Evolutionary conservation across 1,140 invertebrate genomes (phyloP).

Genomic region (Anthonomus grandis): DNA sequence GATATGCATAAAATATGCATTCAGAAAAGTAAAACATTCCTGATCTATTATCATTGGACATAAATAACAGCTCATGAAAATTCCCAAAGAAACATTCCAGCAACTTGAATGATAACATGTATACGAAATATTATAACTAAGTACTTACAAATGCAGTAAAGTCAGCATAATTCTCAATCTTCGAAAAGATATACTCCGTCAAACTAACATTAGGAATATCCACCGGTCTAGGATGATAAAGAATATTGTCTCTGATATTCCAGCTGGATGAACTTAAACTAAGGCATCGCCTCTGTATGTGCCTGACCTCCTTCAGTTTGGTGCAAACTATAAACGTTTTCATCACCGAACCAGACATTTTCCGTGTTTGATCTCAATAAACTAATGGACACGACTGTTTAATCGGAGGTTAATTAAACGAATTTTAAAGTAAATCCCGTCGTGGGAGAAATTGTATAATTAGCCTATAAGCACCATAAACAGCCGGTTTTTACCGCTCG

Average conservation of each 20-base stretch:
- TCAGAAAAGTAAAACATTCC: background rate
- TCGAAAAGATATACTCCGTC: conserved; percentile 5
- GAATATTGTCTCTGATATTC: conserved; percentile 8
- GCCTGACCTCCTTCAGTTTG: background rate
- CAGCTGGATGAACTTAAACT: conserved; percentile 8
- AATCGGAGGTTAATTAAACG: too few relatives aligned
- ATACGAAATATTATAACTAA: background rate
- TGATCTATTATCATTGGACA: background rate
- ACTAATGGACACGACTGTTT: too few relatives aligned
- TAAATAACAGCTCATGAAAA: background rate
- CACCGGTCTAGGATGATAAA: background rate
- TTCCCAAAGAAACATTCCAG: background rate
- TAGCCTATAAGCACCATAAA: too few relatives aligned
- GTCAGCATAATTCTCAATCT: conserved; percentile 2
- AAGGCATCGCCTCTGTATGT: conserved; percentile 4
- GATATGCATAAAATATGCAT: background rate
- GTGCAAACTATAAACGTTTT: background rate
- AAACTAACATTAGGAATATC: conserved; percentile 13
- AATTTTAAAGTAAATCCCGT: too few relatives aligned
- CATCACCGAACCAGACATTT: conserved; percentile 3
- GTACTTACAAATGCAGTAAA: conserved; percentile 18
- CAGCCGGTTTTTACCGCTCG: too few relatives aligned
- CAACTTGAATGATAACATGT: background rate
- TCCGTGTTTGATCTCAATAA: too few relatives aligned
- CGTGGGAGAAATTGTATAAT: too few relatives aligned